Evolutionary conservation across 2,113 vertebrate species (phyloP), one percentile per base, ranked within the genome.

Genomic region (Zootoca vivipara): DNA sequence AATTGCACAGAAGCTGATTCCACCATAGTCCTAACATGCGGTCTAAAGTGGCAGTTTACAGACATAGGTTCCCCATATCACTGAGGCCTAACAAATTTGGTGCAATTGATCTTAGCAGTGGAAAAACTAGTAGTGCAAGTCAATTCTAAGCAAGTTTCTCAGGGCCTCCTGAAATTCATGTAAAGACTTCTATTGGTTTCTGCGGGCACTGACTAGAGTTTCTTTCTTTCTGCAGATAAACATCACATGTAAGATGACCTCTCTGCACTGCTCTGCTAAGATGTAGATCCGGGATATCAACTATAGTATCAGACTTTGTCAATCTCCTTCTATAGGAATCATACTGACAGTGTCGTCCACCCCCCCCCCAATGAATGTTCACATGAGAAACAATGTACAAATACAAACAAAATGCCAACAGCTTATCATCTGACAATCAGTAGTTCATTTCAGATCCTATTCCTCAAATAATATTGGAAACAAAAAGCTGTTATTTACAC

Each of bases 181-280:
- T 46, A 91, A 91, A 91, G 67, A 74, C 16, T 91, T 93, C 64
- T 87, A 75, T 72, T 12, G 83, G 89, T 52, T 92, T 91, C 83
- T 84, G 16, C 2, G 78, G 80, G 74, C 85, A 73, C 72, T 85
- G 89, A 92, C 92, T 72, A 38, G 86, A 89, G 35, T 67, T 28
- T 40, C 86, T 35, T 52, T 52, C 70, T 79, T 93, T 77, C 56
- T 40, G 70, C 12, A 73, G 77, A 38, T 81, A 78, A 86, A 73
- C 0, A 69, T 82, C 88, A 92, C 86, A n/a, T 28, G 78, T 80
- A 70, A 79, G 58, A 90, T 33, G 4, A 83, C 62, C 82, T 84
- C 15, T 80, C 75, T 81, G 20, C 56, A 81, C 88, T 80, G 77
- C 1, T 33, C 77, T 70, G 88, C 65, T 62, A 30, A 92, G 84